Evolutionary conservation across 1,140 invertebrate species (phyloP), one percentile per base, ranked within the genome.

Genomic region (Leptinotarsa texana): DNA sequence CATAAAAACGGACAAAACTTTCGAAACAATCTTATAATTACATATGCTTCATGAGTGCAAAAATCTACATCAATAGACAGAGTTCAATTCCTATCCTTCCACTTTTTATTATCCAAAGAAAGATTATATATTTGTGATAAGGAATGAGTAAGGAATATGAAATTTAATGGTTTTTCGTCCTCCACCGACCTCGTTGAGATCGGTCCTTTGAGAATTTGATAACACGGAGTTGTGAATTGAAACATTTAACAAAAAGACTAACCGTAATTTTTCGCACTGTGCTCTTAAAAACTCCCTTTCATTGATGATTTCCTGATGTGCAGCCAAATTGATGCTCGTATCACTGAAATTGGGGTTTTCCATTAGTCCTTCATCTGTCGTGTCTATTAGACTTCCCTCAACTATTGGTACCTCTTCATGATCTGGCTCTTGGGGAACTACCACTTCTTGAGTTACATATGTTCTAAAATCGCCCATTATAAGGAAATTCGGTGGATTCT

Each of bases 401-500:
- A 91, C 88, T 13, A 86, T 82, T 18, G 87, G 83, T 71, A 88
- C 87, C 13, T 88, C 91, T 81, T 89, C 88, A 5, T 87, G 88
- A 77, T 94, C 87, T 13, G 88, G 91, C 82, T 90, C 89, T n/a
- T 88, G 88, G 5, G 94, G 94, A 57, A 99, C 90, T 63, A 96
- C 91, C 11, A 98, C 96, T 63, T 98, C 95, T 13, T 97, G 97
- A 24, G 97, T 96, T 24, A 97, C 92, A 83, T 99, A 99, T 51
- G 93, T 93, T 69, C 93, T 91, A 81, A 99, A 91, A 83, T 99
- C 97, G 49, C 96, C 92, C 86, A 96, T 94, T 75, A 96, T 90
- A 69, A 98, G 87, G 86, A 99, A 99, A 85, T 99, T 99, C 5
- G 98, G 98, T 77, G 97, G 96, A 81, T 94, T 93, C 88, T 95